These are phyloP conservation scores for Mastomys coucha DNA, from an alignment of 2,113 vertebrate species.

Conservation along the genomic window DNA sequence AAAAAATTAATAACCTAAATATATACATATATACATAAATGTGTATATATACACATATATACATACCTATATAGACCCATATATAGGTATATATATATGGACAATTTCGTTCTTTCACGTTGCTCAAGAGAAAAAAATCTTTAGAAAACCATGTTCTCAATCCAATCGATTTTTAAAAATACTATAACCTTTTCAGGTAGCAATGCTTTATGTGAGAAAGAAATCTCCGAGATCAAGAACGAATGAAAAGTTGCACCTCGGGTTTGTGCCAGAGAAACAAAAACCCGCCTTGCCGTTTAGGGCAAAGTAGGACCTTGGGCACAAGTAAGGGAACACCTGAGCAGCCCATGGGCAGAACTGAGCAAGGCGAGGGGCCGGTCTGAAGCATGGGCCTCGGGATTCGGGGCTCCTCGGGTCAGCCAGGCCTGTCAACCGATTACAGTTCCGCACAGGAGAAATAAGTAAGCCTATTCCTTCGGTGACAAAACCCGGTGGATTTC, in stretches of 20 bases:
- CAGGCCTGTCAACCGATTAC: background rate
- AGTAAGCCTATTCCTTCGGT: constrained; percentile 17
- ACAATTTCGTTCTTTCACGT: constrained; percentile 54
- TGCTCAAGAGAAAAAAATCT: constrained; percentile 37
- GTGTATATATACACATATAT: background rate
- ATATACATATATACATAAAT: background rate
- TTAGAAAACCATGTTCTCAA: constrained; percentile 66
- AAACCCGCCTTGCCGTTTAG: constrained; percentile 19
- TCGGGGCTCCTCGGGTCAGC: background rate
- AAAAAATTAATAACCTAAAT: constrained; percentile 53
- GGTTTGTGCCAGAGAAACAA: constrained; percentile 65
- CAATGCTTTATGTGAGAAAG: constrained; percentile 63
- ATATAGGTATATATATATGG: background rate
- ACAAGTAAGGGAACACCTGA: background rate
- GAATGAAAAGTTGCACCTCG: constrained; percentile 70
- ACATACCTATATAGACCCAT: too few species aligned
- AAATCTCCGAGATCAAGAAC: constrained; percentile 50
- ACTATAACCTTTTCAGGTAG: constrained; percentile 7
- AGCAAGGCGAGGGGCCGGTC: background rate
- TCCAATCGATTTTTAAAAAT: constrained; percentile 62
- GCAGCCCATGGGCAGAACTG: background rate
- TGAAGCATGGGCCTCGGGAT: background rate
- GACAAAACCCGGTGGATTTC: background rate
- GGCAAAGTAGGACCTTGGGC: background rate
- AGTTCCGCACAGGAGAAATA: background rate